Evolutionary conservation across 1,140 invertebrate genomes (phyloP), one percentile per base, ranked within the genome.

Genomic region (Drosophila nebulosa): DNA sequence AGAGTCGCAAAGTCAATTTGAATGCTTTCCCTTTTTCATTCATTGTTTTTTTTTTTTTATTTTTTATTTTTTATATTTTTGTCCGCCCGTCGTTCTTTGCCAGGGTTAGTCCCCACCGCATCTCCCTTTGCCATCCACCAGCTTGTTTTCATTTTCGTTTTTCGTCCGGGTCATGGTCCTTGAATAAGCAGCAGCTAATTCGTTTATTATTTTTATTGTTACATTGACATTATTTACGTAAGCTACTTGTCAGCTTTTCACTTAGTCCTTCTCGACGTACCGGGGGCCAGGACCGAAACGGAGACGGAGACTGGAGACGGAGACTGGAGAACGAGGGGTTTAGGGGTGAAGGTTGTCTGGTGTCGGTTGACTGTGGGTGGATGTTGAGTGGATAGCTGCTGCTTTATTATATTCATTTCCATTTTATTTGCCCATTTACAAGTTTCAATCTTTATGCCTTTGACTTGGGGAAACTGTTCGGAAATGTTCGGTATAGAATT

Each of bases 131-230:
- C 21, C 51, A 51, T n/a, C 4, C 9, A 27, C 16, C 27, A 60
- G 36, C 21, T 30, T 39, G 27, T 39, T 64, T 64, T 46, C 53
- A 50, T 35, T 22, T 27, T 22, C 46, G 30, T 39, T 30, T 42
- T 32, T 6, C 35, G 55, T 64, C 46, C 58, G 66, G 32, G 59
- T 79, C 59, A 63, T 42, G 42, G 35, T 35, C 65, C 62, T 65
- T 78, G 78, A 74, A 88, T 78, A 78, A 83, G 83, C 83, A 83
- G 83, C 83, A 83, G 83, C 83, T 86, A 86, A 86, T 86, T 86
- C 83, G 83, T 86, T 86, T 86, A 86, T 86, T 86, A 86, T 88
- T 86, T 88, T 86, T 86, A 86, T 86, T 86, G 83, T 86, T 88
- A 75, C 83, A 79, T 83, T 86, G 83, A 86, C 83, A 86, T 86